These are phyloP conservation scores for Lacanobia wlatinum DNA, from an alignment of 2,888 invertebrate genomes.

Conservation along the genomic window DNA sequence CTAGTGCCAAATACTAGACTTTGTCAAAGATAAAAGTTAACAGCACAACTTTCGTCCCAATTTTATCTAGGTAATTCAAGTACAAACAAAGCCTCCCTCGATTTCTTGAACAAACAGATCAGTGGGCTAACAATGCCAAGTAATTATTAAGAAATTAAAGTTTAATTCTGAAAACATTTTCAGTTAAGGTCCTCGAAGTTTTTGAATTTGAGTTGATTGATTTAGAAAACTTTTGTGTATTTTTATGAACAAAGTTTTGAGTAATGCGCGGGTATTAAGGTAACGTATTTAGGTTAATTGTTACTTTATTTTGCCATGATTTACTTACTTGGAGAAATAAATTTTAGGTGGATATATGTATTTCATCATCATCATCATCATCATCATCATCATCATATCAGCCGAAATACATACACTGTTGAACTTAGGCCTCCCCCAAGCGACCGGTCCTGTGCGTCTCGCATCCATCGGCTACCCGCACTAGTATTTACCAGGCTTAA, in stretches of 20 bases:
- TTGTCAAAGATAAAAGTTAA: conserved; percentile 50
- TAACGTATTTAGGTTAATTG: conserved; percentile 2
- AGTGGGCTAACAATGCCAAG: conserved; percentile 36
- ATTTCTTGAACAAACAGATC: conserved; percentile 41
- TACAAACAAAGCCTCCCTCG: conserved; percentile 39
- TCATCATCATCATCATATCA: no score
- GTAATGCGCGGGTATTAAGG: conserved; percentile 1
- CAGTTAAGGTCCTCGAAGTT: conserved; percentile 7
- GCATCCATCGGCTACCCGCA: no score
- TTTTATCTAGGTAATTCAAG: conserved; percentile 33
- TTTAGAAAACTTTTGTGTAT: conserved; percentile 6
- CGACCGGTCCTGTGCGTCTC: no score
- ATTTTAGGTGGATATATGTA: neutral
- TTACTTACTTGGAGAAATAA: neutral
- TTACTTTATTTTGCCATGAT: neutral
- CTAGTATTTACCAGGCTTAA: no score
- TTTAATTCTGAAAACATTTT: conserved; percentile 34
- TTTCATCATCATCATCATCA: no score
- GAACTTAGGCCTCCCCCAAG: no score
- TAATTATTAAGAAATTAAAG: conserved; percentile 52
- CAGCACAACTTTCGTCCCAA: conserved; percentile 39
- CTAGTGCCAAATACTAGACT: conserved; percentile 36
- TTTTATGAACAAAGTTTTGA: conserved; percentile 8
- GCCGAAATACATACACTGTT: no score
- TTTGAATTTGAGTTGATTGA: conserved; percentile 16